Base-by-base conservation (phyloP, 1,140 invertebrate genomes). In the Popillia japonica region DNA sequence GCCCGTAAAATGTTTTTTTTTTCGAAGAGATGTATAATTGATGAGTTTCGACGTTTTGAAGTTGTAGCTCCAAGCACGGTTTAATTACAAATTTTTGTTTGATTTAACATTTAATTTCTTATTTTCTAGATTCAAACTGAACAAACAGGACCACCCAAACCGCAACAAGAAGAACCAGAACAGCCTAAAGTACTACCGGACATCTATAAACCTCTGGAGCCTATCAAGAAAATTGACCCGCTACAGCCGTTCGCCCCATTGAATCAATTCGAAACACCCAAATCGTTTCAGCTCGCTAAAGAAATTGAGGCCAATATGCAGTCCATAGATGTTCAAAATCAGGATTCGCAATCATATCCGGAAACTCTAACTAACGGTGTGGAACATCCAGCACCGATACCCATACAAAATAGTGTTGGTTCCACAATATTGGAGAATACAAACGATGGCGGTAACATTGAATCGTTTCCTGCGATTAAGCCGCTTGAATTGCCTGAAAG, bases 221-320 rank as follows among this genome's bases (percentile, higher is more conserved):
- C 80, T 3, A 44, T 80, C 27, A 81, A 77, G 34, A 77, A 64
- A 20, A 83, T 84, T 75, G 82, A 83, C 77, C 81, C 80, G 10
- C 72, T 82, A 22, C 79, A 82, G 77, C 82, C 83, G 27, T 83
- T 85, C 72, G 84, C 85, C 23, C 79, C 81, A 8, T 48, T 81
- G 23, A 75, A 79, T 40, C 79, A 77, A 23, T 74, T 81, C 40
- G 80, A 81, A 42, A 59, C 80, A 40, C 81, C 82, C 9, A 81
- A 83, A 79, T 83, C 82, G 4, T 83, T 83, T 76, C 82, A 84
- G 59, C 41, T 84, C 34, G 81, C 81, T 2, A 83, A 83, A 78
- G 80, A 85, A 78, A 64, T 81, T 27, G 64, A 82, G 76, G 41
- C 75, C 20, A 55, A 34, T 64, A 59, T 34, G 3, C 34, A 34